Evolutionary conservation across 2,888 invertebrate genomes (phyloP).

Genomic region (Melitaea athalia): DNA sequence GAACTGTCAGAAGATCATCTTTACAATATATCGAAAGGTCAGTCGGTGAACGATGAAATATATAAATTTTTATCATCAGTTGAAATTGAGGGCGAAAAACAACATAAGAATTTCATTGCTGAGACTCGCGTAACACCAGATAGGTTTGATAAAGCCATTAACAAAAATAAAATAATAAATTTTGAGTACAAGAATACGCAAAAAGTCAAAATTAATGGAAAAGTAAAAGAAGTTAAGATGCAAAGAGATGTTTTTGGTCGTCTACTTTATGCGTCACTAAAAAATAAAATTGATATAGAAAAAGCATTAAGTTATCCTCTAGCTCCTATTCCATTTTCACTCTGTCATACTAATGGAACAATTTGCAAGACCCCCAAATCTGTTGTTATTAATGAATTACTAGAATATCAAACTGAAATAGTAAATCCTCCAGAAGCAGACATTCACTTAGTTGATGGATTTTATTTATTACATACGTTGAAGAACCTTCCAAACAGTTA

Average conservation of each 20-base stretch:
- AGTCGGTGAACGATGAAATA: slow-evolving; percentile 19
- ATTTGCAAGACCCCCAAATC: slow-evolving; percentile 26
- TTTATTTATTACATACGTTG: slow-evolving; percentile 20
- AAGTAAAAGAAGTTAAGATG: slow-evolving; percentile 31
- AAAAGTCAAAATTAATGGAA: slow-evolving; percentile 27
- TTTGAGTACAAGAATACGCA: slow-evolving; percentile 26
- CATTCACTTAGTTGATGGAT: slow-evolving; percentile 23
- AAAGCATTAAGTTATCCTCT: slow-evolving; percentile 31
- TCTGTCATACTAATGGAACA: slow-evolving; percentile 29
- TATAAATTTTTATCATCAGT: slow-evolving; percentile 23
- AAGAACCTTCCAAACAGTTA: slow-evolving; percentile 24
- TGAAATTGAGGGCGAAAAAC: slow-evolving; percentile 23
- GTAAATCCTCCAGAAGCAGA: slow-evolving; percentile 25
- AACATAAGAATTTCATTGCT: slow-evolving; percentile 21
- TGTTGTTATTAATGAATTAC: slow-evolving; percentile 20
- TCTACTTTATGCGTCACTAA: slow-evolving; percentile 27
- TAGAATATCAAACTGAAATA: slow-evolving; percentile 6
- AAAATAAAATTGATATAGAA: slow-evolving; percentile 33
- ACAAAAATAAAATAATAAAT: slow-evolving; percentile 28
- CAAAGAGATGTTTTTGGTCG: slow-evolving; percentile 30
- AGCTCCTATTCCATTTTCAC: slow-evolving; percentile 29
- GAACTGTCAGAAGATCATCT: slow-evolving; percentile 20
- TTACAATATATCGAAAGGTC: slow-evolving; percentile 29
- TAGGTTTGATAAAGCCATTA: slow-evolving; percentile 28
- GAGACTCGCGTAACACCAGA: slow-evolving; percentile 25